Conservation (phyloP, 2,113 vertebrate species). For the Halcyon senegalensis region DNA sequence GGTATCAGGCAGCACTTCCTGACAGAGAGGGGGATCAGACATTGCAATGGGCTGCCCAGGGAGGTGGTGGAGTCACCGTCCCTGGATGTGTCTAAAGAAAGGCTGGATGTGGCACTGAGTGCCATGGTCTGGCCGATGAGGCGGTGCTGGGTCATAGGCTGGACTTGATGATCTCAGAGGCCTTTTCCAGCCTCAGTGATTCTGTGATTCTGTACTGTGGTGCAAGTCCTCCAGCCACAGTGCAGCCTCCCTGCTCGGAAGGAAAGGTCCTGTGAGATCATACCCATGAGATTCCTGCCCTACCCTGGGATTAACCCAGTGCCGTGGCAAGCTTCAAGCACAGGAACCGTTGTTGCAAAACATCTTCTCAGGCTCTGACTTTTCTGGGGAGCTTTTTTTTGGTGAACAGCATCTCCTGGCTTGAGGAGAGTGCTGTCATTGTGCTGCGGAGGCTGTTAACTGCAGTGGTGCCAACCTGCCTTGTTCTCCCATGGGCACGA, state of each 20-base stretch:
- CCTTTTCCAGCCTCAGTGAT: too few relatives aligned
- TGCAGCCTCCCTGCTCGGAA: not conserved
- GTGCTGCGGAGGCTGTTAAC: not conserved
- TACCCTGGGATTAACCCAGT: not conserved
- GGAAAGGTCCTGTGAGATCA: not conserved
- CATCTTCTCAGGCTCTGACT: not conserved
- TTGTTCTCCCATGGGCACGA: accelerated
- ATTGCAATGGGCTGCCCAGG: too few relatives aligned
- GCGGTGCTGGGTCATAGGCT: too few relatives aligned
- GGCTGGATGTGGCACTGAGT: too few relatives aligned
- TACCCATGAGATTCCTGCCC: not conserved
- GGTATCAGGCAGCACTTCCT: too few relatives aligned
- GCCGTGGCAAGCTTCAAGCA: not conserved
- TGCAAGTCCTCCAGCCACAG: not conserved
- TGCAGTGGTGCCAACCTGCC: not conserved
- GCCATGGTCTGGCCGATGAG: too few relatives aligned
- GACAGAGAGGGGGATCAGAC: too few relatives aligned
- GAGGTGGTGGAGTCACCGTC: too few relatives aligned
- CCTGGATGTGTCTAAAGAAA: too few relatives aligned
- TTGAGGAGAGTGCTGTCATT: accelerated
- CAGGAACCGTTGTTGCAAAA: not conserved
- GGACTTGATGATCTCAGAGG: too few relatives aligned
- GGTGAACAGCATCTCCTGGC: not conserved
- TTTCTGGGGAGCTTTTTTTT: not conserved
- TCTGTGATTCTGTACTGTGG: not conserved